phyloP scores from a whole-genome alignment of 2,113 vertebrate species.

The Salvator merianae region DNA sequence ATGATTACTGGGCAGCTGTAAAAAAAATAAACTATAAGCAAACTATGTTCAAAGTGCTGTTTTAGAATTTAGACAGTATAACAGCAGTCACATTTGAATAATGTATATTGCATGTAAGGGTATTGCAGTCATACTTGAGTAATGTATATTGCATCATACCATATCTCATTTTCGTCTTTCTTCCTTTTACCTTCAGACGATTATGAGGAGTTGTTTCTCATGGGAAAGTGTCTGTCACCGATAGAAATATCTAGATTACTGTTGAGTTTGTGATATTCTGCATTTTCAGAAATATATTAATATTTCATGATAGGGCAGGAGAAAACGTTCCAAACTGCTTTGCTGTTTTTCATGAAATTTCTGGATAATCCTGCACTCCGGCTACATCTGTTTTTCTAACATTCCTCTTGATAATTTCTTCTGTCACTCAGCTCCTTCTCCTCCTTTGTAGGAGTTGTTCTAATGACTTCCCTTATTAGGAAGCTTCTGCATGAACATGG shows the following conservation, averaged over 20 bases:
- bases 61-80: slow-evolving; percentile 19
- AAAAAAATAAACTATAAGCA: no score
- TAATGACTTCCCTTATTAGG: slow-evolving; percentile 75
- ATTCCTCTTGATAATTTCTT: slow-evolving; percentile 69
- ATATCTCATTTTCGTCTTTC: slow-evolving; percentile 40
- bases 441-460: slow-evolving; percentile 69
- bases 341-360: slow-evolving; percentile 58
- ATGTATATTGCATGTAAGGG: no score
- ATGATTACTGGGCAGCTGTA: no score
- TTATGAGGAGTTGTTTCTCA: background rate
- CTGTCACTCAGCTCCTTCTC: slow-evolving; percentile 66
- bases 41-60: background rate
- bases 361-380: slow-evolving; percentile 55
- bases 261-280: slow-evolving; percentile 54
- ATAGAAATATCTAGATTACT: slow-evolving; percentile 28
- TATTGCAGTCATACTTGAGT: no score
- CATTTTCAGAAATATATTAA: slow-evolving; percentile 59
- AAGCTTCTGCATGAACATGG: slow-evolving; percentile 57
- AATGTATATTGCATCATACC: slow-evolving; percentile 19
- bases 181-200: slow-evolving; percentile 48
- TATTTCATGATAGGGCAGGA: slow-evolving; percentile 15
- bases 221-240: slow-evolving; percentile 21
- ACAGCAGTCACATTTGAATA: slow-evolving; percentile 38
- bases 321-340: slow-evolving; percentile 34
- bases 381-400: slow-evolving; percentile 71